phyloP scores from a whole-genome alignment of 2,888 invertebrate genomes.

The Mythimna loreyi region DNA sequence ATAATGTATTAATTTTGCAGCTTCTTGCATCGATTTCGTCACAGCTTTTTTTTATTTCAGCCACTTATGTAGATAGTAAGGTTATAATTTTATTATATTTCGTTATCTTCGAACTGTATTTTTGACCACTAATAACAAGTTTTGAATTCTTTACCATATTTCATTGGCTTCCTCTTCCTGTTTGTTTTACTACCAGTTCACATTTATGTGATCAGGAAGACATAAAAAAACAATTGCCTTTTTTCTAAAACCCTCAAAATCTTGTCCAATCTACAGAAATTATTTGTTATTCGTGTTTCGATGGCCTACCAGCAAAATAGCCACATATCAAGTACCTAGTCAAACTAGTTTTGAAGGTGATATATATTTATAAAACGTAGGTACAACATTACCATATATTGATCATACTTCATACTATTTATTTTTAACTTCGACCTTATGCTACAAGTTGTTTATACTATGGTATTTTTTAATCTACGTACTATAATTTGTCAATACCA shows the following conservation, averaged over 20 bases:
- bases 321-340: conserved; percentile 20
- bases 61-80: background rate
- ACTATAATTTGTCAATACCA: conserved; percentile 26
- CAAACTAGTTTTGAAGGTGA: conserved; percentile 48
- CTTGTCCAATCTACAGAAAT: conserved; percentile 7
- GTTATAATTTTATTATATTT: background rate
- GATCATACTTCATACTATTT: conserved; percentile 31
- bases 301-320: background rate
- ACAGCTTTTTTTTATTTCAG: background rate
- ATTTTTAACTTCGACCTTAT: conserved; percentile 55
- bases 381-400: conserved; percentile 28
- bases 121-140: background rate
- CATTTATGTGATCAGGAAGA: conserved; percentile 15
- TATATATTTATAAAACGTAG: conserved; percentile 44
- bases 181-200: conserved; percentile 10
- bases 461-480: conserved; percentile 18
- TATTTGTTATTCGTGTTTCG: conserved; percentile 30
- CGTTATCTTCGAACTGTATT: background rate
- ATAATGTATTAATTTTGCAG: conserved; percentile 2
- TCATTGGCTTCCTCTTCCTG: conserved; percentile 35
- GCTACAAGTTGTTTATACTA: conserved; percentile 14
- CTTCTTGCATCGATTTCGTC: background rate
- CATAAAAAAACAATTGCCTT: background rate
- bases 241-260: conserved; percentile 14
- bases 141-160: background rate